Base-by-base conservation (phyloP, 2,888 invertebrate genomes). In the Caenorhabditis doughertyi region DNA sequence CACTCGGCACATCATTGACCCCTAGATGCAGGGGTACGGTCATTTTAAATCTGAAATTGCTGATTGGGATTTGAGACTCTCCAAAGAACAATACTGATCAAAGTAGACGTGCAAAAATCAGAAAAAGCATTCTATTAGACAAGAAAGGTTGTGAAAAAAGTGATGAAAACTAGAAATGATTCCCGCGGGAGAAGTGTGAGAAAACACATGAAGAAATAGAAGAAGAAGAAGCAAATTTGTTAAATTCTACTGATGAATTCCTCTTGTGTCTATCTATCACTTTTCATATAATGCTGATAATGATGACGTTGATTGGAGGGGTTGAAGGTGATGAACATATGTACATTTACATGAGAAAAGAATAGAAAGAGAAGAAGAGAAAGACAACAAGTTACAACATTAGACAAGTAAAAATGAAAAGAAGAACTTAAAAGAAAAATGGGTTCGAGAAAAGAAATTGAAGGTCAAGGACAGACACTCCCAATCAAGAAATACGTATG, bases 1-100 rank as follows among this genome's bases (percentile, higher is more conserved):
- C 25, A 23, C 64, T 44, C 29, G 82, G 82, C 7, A 68, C 68
- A 68, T 82, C 82, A 44, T 62, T 82, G 56, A 82, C 82, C 23
- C 82, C 82, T 29, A 82, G 51, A 58, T 82, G 79, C 1, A 82
- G 51, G n/a, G 67, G 82, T 21, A 42, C 60, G 7, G 77, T 49
- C 82, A 82, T 82, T 55, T 55, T 21, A n/a, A 35, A 68, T 21
- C 39, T 35, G 53, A 53, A 67, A 67, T 25, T 25, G 9, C 1
- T 32, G 3, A 9, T n/a, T 35, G 35, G n/a, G 8, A 32, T 58
- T 55, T 55, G n/a, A n/a, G n/a, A n/a, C n/a, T n/a, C n/a, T n/a
- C 16, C 18, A 72, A 42, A 23, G 32, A 32, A 56, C n/a, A 23
- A 25, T 18, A 65, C 18, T 18, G 35, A 44, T 44, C 32, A 55